Evolutionary conservation across 2,797 vertebrate species (phyloP).

Genomic region (Zenarchopterus dispar): DNA sequence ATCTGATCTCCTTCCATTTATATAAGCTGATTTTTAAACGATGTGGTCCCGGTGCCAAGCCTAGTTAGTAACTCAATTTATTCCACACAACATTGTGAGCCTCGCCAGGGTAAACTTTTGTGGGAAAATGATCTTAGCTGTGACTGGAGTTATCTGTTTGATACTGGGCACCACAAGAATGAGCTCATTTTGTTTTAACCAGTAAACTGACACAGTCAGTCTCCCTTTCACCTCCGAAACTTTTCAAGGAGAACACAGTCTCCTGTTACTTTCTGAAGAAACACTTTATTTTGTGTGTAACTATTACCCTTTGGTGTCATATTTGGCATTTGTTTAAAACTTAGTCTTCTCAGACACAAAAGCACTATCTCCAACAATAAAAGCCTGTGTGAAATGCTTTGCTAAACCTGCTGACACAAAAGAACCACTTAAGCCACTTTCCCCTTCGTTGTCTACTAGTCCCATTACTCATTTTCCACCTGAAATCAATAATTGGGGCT

Average conservation of each 20-base stretch:
- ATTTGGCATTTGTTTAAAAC: constrained; percentile 78
- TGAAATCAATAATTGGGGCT: constrained; percentile 76
- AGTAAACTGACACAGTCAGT: constrained; percentile 26
- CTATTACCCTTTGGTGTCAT: constrained; percentile 76
- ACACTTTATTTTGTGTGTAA: constrained; percentile 58
- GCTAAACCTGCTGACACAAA: constrained; percentile 81
- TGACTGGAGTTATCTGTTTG: background rate
- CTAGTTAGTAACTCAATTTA: background rate
- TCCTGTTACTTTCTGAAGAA: constrained; percentile 47
- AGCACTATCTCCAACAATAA: constrained; percentile 71
- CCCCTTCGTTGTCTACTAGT: constrained; percentile 67
- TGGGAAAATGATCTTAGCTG: background rate
- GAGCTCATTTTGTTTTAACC: background rate
- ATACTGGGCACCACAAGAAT: constrained; percentile 1
- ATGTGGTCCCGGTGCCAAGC: background rate
- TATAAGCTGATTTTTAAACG: background rate
- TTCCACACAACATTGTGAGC: background rate
- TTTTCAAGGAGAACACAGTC: constrained; percentile 58
- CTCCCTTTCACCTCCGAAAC: constrained; percentile 57
- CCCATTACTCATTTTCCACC: constrained; percentile 76
- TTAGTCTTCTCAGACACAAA: constrained; percentile 74
- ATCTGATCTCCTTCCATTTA: background rate
- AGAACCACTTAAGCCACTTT: constrained; percentile 77
- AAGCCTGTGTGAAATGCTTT: constrained; percentile 73
- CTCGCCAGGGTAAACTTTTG: background rate